These are phyloP conservation scores for Spondyliosoma cantharus DNA, from an alignment of 2,797 vertebrate species.

Conservation along the genomic window DNA sequence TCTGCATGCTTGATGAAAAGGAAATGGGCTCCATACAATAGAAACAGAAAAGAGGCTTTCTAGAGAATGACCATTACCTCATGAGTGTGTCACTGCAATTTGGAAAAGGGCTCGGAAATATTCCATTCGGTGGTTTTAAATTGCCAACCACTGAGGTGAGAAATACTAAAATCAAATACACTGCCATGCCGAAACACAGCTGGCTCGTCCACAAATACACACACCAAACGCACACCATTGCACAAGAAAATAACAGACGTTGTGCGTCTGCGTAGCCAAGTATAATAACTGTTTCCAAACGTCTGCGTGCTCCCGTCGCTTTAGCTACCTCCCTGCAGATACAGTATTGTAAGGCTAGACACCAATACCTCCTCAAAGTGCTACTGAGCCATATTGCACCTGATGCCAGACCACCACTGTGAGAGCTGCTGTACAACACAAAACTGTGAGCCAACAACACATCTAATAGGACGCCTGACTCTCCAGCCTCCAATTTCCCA, in stretches of 20 bases:
- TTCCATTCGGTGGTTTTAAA: constrained; percentile 80
- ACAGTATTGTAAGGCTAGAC: constrained; percentile 67
- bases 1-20: constrained; percentile 76
- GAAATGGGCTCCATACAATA: constrained; percentile 70
- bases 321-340: constrained; percentile 66
- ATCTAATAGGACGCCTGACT: constrained; percentile 73
- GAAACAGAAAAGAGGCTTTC: constrained; percentile 77
- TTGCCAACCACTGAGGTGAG: constrained; percentile 79
- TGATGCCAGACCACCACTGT: constrained; percentile 74
- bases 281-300: constrained; percentile 64
- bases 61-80: constrained; percentile 76
- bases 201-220: constrained; percentile 56
- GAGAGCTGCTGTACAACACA: constrained; percentile 73
- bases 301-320: constrained; percentile 53
- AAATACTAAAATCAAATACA: constrained; percentile 79
- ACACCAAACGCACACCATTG: constrained; percentile 46
- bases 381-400: constrained; percentile 72
- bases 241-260: constrained; percentile 57
- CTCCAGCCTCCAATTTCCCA: constrained; percentile 67
- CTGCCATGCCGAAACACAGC: constrained; percentile 64
- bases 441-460: constrained; percentile 67
- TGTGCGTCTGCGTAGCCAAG: constrained; percentile 50
- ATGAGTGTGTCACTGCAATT: constrained; percentile 79
- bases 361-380: constrained; percentile 73
- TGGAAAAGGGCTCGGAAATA: constrained; percentile 76